Base-by-base conservation (phyloP, 1,140 invertebrate genomes). In the Aphelenchoides fujianensis region DNA sequence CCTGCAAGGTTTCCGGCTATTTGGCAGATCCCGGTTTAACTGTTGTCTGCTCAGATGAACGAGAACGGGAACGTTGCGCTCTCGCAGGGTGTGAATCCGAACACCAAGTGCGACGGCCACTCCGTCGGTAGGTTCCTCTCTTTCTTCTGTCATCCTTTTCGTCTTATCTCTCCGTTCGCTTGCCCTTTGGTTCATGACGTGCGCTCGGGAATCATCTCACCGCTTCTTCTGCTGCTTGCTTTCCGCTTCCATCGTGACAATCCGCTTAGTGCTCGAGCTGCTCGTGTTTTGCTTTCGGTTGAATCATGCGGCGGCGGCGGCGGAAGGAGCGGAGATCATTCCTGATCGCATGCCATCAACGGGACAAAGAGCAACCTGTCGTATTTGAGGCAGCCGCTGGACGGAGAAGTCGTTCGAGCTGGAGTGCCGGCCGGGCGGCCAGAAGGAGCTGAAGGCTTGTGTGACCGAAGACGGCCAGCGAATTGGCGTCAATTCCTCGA, bases 361-460 rank as follows among this genome's bases (percentile, higher is more conserved):
- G n/a, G n/a, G n/a, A n/a, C n/a, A n/a, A n/a, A n/a, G n/a, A n/a
- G n/a, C n/a, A n/a, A n/a, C n/a, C n/a, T n/a, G n/a, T n/a, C n/a
- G n/a, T n/a, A n/a, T n/a, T n/a, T n/a, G 27, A 75, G 74, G 76
- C 34, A 74, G 62, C 32, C 30, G 68, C 36, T 78, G 76, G 76
- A 63, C 69, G 37, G 78, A 80, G 37, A 81, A 81, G 48, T 78
- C 79, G 1, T 78, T 78, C 59, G 76, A 78, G 52, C 64, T 78
- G 28, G 76, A 78, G 57, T 78, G 76, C 28, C 75, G 78, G 2
- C 64, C 78, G 2, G 76, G 76, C 41, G 76, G 76, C 0, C 30
- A 63, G 12, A 55, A 59, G 2, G 27, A 59, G 31, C 34, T 78
- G 23, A 34, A 34, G 12, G 63, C 78, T n/a, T 78, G 76, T 62